Base-by-base conservation (phyloP, 2,888 invertebrate genomes). In the Agrotis clavis region DNA sequence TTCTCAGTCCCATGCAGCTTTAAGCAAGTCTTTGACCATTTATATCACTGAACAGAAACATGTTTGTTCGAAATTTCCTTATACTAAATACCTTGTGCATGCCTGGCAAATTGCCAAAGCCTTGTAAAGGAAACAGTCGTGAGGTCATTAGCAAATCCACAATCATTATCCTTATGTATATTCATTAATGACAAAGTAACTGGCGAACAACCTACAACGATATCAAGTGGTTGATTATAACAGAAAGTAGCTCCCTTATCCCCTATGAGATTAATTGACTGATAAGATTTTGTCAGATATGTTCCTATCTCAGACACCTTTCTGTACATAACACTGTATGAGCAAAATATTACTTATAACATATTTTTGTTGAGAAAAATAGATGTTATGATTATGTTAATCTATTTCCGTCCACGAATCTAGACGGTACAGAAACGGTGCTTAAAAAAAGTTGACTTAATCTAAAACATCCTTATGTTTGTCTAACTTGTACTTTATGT, bases 111-210 rank as follows among this genome's bases (percentile, higher is more conserved):
- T 35, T 30, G 45, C 78, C 81, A 74, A 57, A 18, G 21, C 65
- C 47, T 66, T 61, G 77, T 68, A 51, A 21, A 76, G 77, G 71
- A 63, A 78, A 70, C 30, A 66, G 77, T 78, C 81, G 78, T 76
- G 78, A 70, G 14, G 51, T 76, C 51, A 63, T 80, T 77, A 77
- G 53, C 62, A 72, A 70, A 21, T 71, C 50, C 61, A 57, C 9
- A 51, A 53, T 64, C 35, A 21, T 35, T 75, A 63, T 61, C 48
- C 21, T 53, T 59, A 56, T 57, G 73, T 60, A 45, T 78, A 51
- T 57, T 47, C 35, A 71, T 25, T n/a, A 59, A 59, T 19, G 14
- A 18, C 19, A 59, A 35, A 59, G 47, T 41, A 41, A 19, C 59
- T 51, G 7, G 25, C 30, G 11, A 57, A 35, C 57, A n/a, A 13